Evolutionary conservation across 2,113 vertebrate species (phyloP).

Genomic region (Salvelinus alpinus): DNA sequence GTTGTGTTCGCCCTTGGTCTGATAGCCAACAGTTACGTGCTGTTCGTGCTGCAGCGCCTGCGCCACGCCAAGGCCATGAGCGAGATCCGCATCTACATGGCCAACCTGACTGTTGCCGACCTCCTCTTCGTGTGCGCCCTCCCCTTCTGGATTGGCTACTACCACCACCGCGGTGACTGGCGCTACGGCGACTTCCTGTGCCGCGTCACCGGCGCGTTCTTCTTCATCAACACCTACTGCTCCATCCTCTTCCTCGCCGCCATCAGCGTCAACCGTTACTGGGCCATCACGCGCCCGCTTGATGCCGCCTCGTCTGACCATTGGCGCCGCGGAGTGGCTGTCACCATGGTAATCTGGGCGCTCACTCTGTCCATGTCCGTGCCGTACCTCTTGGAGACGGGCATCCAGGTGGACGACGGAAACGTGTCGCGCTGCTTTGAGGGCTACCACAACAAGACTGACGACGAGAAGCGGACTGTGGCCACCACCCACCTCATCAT

Average conservation of each 20-base stretch:
- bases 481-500: slow-evolving; percentile 77
- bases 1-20: slow-evolving; percentile 86
- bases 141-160: slow-evolving; percentile 91
- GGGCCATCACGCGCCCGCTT: slow-evolving; percentile 86
- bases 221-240: slow-evolving; percentile 92
- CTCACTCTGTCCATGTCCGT: slow-evolving; percentile 62
- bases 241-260: slow-evolving; percentile 88
- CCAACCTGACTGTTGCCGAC: slow-evolving; percentile 89
- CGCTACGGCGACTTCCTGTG: slow-evolving; percentile 74
- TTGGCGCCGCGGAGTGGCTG: slow-evolving; percentile 76
- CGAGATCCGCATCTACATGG: slow-evolving; percentile 94
- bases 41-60: slow-evolving; percentile 82
- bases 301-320: slow-evolving; percentile 79
- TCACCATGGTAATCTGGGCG: slow-evolving; percentile 80
- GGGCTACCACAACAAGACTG: slow-evolving; percentile 53
- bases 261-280: slow-evolving; percentile 92
- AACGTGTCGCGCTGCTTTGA: slow-evolving; percentile 81
- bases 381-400: slow-evolving; percentile 60
- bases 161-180: slow-evolving; percentile 81
- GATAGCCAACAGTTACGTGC: slow-evolving; percentile 81
- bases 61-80: slow-evolving; percentile 80
- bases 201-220: slow-evolving; percentile 80
- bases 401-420: slow-evolving; percentile 47
- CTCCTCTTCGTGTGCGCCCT: slow-evolving; percentile 85
- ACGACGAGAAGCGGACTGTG: not conserved